Evolutionary conservation across 2,888 invertebrate species (phyloP), one percentile per base, ranked within the genome.

Genomic region (Pheosia gnoma): DNA sequence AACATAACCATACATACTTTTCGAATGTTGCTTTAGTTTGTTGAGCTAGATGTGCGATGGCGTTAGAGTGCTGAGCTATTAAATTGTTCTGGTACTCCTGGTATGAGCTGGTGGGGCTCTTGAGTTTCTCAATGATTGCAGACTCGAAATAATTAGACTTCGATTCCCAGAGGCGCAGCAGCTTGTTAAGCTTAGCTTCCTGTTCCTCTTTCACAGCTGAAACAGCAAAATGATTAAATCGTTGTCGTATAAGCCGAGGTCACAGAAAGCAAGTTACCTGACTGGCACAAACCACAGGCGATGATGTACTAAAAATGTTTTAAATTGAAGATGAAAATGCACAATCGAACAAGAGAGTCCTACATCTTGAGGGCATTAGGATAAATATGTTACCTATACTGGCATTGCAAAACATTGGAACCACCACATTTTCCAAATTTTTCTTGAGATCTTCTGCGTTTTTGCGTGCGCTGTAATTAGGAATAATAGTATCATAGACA

Each of bases 351-450:
- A 88, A 90, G 82, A 83, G 78, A 90, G 84, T 89, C 93, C 91
- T 92, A 93, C 79, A 86, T 88, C 90, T 91, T 84, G 91, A 92
- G 86, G 88, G 84, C 93, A 91, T 93, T 93, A 93, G 91, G 92
- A 93, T 89, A 93, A 93, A 93, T 91, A 90, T 90, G 94, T 94
- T 95, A 90, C 96, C 96, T 85, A 97, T 95, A 88, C 96, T 96
- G 75, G 99, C 97, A 90, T 97, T 98, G 94, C 99, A 99, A 95
- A 99, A 99, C 97, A 99, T 98, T 79, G 99, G 98, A 82, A 99
- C 98, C 79, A 99, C 98, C 82, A 99, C 98, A 86, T 96, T 96
- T 94, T 98, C 98, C 92, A 99, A 95, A 84, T 97, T 96, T 92
- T 97, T 97, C 94, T 98, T 98, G 88, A 99, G 95, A 86, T 98